Evolutionary conservation across 2,113 vertebrate species (phyloP).

Genomic region (Nerophis ophidion): DNA sequence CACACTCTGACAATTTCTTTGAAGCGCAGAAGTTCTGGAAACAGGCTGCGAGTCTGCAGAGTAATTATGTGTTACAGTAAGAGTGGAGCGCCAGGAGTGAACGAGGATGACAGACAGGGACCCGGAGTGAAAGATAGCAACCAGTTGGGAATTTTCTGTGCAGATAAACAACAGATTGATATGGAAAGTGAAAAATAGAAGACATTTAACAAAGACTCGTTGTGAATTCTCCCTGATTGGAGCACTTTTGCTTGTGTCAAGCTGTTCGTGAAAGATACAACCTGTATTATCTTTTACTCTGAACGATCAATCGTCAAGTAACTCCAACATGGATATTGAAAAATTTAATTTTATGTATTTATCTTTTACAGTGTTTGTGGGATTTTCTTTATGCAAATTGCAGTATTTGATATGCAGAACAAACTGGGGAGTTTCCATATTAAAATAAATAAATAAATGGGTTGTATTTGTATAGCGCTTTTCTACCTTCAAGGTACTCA

Average conservation of each 20-base stretch:
- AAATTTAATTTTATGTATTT: too few relatives aligned
- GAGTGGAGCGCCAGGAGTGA: conserved; percentile 28
- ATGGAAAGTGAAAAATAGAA: conserved; percentile 38
- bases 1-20: conserved; percentile 70
- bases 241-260: conserved; percentile 14
- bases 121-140: conserved; percentile 25
- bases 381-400: too few relatives aligned
- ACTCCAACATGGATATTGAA: too few relatives aligned
- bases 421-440: too few relatives aligned
- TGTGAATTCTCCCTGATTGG: conserved; percentile 12
- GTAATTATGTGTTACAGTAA: conserved; percentile 73
- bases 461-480: too few relatives aligned
- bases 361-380: too few relatives aligned
- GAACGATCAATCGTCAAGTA: neutral
- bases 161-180: conserved; percentile 61
- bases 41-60: conserved; percentile 62
- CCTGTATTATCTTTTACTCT: neutral
- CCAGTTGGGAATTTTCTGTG: conserved; percentile 41
- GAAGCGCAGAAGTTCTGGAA: conserved; percentile 65
- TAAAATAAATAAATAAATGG: too few relatives aligned
- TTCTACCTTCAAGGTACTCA: too few relatives aligned
- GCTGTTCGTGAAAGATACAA: conserved; percentile 1
- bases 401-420: too few relatives aligned
- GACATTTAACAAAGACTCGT: conserved; percentile 12
- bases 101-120: conserved; percentile 44